Evolutionary conservation across 2,113 vertebrate genomes (phyloP).

Genomic region (Entosphenus tridentatus): DNA sequence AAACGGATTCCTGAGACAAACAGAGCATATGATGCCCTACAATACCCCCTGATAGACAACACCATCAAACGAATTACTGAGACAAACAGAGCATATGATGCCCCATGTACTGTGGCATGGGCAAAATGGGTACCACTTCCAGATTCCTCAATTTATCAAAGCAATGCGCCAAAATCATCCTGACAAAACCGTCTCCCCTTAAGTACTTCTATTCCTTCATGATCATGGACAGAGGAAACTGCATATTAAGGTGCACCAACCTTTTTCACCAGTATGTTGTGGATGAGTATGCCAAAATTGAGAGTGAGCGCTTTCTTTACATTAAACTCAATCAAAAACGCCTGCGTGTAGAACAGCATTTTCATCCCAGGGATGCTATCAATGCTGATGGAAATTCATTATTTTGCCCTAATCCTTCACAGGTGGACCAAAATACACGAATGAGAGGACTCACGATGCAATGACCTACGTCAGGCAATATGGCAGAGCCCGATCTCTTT

Average conservation of each 20-base stretch:
- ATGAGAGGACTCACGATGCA: neutral
- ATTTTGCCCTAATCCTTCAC: conserved; percentile 1
- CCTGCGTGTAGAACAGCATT: neutral
- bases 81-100: neutral
- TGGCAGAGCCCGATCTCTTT: neutral
- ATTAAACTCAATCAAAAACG: neutral
- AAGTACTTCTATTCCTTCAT: no score
- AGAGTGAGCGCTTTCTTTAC: no score
- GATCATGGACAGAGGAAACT: no score
- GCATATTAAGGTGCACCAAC: no score
- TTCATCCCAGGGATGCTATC: conserved; percentile 1
- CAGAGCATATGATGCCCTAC: neutral
- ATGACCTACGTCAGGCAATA: neutral
- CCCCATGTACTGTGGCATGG: neutral
- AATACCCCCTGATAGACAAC: neutral
- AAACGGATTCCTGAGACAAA: conserved; percentile 2
- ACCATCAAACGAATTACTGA: conserved; percentile 3
- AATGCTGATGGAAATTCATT: neutral
- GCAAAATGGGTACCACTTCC: neutral
- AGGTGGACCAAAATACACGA: neutral
- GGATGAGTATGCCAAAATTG: no score
- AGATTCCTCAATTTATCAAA: conserved; percentile 3
- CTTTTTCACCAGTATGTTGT: no score
- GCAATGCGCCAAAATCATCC: neutral
- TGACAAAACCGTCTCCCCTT: no score